Evolutionary conservation across 2,888 invertebrate genomes (phyloP), one percentile per base, ranked within the genome.

Genomic region (Conistra vaccinii): DNA sequence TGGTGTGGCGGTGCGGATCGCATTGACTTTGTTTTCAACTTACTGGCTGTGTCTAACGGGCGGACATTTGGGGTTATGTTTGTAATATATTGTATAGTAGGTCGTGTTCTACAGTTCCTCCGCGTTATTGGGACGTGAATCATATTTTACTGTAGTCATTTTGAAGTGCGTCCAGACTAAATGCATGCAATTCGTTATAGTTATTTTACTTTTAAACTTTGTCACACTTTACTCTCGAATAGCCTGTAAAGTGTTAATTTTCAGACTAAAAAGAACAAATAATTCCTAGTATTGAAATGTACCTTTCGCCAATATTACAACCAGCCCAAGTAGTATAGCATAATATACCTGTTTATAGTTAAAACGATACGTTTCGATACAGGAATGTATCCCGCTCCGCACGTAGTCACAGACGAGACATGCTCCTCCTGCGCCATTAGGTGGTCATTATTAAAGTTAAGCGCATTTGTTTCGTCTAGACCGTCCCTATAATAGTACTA

Each of bases 381-480:
- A 26, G 17, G 14, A 14, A n/a, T 53, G 23, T 55, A 26, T 20
- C 62, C 26, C 17, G 39, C 14, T 35, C 39, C 17, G 35, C 70
- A 39, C 14, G 23, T 20, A n/a, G 17, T 23, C 45, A 26, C 42
- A 42, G 20, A 35, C 35, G 66, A 45, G 35, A 39, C 45, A 23
- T 23, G 32, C 48, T 39, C 17, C 29, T 69, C 39, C 45, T 57
- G 60, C 39, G 35, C 55, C 62, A 66, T 67, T 26, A 10, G 55
- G 60, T 51, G 51, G 48, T 67, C 69, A 57, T 80, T 84, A 80
- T 63, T 57, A 55, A 42, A 84, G 69, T 62, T n/a, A 62, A 62
- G 57, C 69, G 53, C 85, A 60, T 85, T 80, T 26, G 57, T 73
- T 68, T 74, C n/a, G 81, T 75, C 85, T 85, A 76, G 81, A 69